Percentiles rank a stretch among this genome's conserved stretches.
Evolutionary conservation across 2,797 vertebrate genomes (phyloP).

Genomic region (Ctenochaetus hawaiiensis): DNA sequence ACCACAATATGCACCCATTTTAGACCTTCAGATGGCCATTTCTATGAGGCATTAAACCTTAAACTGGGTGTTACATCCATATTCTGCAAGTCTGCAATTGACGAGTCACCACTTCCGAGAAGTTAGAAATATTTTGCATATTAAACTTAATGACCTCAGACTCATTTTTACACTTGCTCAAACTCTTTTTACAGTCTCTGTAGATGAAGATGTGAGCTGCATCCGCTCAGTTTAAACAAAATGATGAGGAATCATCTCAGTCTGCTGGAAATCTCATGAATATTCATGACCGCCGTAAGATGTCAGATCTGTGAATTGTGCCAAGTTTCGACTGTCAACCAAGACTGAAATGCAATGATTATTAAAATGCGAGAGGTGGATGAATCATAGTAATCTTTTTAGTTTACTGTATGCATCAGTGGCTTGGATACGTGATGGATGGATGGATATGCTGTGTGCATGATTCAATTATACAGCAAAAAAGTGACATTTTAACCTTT

Average conservation of each 20-base stretch:
- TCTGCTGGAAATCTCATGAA: slow-evolving; percentile 25
- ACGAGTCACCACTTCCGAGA: neutral
- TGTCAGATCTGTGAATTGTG: slow-evolving; percentile 3
- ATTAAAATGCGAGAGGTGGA: slow-evolving; percentile 3
- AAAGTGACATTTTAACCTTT: neutral
- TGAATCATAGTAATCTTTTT: slow-evolving; percentile 30
- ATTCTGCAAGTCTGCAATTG: neutral
- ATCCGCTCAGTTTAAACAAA: neutral
- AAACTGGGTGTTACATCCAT: neutral
- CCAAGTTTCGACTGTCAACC: slow-evolving; percentile 16
- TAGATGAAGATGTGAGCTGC: neutral
- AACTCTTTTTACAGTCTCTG: neutral
- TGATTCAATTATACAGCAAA: neutral
- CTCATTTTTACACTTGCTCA: neutral
- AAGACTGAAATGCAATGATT: neutral
- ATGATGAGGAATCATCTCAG: neutral
- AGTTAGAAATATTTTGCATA: neutral
- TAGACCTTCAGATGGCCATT: neutral
- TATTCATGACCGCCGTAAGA: slow-evolving; percentile 12
- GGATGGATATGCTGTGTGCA: neutral
- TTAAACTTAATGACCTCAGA: neutral
- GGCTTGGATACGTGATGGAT: neutral
- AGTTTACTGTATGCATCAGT: slow-evolving; percentile 3
- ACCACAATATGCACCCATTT: neutral
- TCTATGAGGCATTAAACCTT: neutral